Conservation (phyloP, 2,888 invertebrate species). For the Hemistola chrysoprasaria region DNA sequence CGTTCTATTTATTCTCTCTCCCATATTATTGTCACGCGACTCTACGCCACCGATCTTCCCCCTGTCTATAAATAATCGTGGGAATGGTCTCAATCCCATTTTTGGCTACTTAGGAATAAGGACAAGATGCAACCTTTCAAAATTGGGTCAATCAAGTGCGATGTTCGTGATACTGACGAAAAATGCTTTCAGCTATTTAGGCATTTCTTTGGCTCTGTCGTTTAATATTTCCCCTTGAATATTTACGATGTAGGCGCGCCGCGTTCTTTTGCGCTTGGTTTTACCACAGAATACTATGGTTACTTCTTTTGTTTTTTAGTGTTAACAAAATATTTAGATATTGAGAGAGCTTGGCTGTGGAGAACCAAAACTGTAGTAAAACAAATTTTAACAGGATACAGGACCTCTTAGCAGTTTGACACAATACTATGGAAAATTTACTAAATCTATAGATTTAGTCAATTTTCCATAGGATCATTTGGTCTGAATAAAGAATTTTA, state of each 20-base stretch:
- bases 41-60: too few species aligned
- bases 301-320: not conserved
- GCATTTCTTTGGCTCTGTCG: conserved; percentile 23
- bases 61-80: not conserved
- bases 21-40: too few species aligned
- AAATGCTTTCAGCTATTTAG: conserved; percentile 32
- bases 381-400: too few species aligned
- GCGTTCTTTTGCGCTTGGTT: conserved; percentile 1
- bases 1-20: too few species aligned
- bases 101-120: conserved; percentile 54
- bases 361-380: too few species aligned
- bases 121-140: conserved; percentile 65
- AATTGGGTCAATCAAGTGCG: conserved; percentile 65
- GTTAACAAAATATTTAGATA: not conserved
- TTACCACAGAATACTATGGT: not conserved
- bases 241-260: conserved; percentile 5
- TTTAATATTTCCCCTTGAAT: conserved; percentile 4
- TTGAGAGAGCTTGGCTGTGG: not conserved
- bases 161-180: conserved; percentile 36
- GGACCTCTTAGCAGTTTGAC: too few species aligned
- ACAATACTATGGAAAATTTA: too few species aligned
- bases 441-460: too few species aligned
- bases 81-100: conserved; percentile 30
- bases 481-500: too few species aligned
- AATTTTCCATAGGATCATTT: too few species aligned